These are phyloP conservation scores for Paradoxurus hermaphroditus DNA, from an alignment of 2,113 vertebrate genomes.

Conservation along the genomic window DNA sequence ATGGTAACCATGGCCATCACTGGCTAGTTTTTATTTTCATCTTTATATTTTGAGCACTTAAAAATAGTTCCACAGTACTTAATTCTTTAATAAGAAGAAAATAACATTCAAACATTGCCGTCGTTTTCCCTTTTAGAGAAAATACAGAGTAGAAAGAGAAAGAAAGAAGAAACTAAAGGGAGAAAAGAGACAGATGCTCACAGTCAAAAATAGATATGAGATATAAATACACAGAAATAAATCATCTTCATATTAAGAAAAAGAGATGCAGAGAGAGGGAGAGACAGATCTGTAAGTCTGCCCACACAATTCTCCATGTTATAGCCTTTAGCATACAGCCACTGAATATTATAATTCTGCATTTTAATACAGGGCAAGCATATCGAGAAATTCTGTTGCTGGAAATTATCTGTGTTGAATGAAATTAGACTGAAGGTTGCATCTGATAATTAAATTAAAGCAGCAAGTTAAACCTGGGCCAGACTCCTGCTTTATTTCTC, in stretches of 20 bases:
- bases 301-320: background rate
- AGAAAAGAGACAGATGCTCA: background rate
- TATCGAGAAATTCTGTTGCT: background rate
- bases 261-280: background rate
- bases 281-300: background rate
- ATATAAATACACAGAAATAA: background rate
- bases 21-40: background rate
- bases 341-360: background rate
- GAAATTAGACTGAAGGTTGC: background rate
- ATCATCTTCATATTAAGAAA: background rate
- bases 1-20: background rate
- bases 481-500: background rate
- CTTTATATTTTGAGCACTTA: background rate
- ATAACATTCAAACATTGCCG: background rate
- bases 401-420: background rate
- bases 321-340: background rate
- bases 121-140: background rate
- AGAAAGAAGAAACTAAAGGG: background rate
- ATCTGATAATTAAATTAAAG: background rate
- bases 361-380: background rate
- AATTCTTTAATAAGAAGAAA: background rate
- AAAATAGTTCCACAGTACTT: background rate
- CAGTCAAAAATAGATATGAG: background rate
- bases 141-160: background rate
- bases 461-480: background rate